Base-by-base conservation (phyloP, 1,140 invertebrate genomes). In the Marisa cornuarietis region DNA sequence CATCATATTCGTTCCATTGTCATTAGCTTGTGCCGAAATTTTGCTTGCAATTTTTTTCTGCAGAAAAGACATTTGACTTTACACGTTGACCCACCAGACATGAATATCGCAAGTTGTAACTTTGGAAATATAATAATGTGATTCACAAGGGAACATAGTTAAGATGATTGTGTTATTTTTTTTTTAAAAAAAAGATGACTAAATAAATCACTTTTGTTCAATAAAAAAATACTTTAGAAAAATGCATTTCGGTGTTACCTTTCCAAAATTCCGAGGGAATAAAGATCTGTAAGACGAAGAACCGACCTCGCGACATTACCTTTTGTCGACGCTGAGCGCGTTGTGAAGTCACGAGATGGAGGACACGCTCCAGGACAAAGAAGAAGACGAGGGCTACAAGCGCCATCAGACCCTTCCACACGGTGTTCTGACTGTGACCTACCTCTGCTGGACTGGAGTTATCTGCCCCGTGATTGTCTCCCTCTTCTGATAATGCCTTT, bases 371-470 rank as follows among this genome's bases (percentile, higher is more conserved):
- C 10, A 94, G 95, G 78, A 96, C 93, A 89, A 97, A 97, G 90
- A 97, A 97, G 87, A 96, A 93, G 3, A 95, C 94, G n/a, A 97
- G 93, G n/a, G 95, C 95, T 49, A 94, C 84, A 91, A 97, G 94
- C 14, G 95, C 95, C 1, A 94, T 93, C 26, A 97, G 89, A 18
- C 96, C 96, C 89, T 95, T 96, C 94, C 94, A 96, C 89, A 96
- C 95, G 81, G 83, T 95, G 94, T 77, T 92, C 8, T 71, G 61
- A 18, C 54, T 58, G 68, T 95, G 94, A 14, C 91, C 83, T n/a
- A 88, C 58, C 14, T 62, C 63, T 16, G 54, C 62, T n/a, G 22
- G 20, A 20, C 26, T 26, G 31, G 13, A 5, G 16, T 51, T 24
- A 14, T 65, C 26, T 7, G 49, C 54, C 31, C 74, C 31, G 61